Percentiles rank a stretch among this genome's conserved stretches.
Evolutionary conservation across 2,888 invertebrate species (phyloP).

Genomic region (Perithous albicinctus): DNA sequence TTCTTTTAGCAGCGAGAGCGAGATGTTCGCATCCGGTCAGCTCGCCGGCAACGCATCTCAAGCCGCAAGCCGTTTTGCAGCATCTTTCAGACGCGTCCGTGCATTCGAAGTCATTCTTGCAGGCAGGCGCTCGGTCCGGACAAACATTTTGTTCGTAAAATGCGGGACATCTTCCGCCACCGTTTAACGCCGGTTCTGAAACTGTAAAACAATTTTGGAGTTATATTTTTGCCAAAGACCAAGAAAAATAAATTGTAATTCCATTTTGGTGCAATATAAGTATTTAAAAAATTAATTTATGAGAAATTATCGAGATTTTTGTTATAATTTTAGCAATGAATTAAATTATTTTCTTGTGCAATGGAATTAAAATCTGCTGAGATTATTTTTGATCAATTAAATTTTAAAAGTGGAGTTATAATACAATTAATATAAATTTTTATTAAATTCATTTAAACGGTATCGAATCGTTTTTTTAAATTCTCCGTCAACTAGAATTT

Average conservation of each 20-base stretch:
- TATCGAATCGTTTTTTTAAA: too few species aligned
- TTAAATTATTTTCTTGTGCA: too few species aligned
- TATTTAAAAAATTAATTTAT: too few species aligned
- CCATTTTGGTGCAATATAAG: neutral
- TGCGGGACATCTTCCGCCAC: conserved; percentile 81
- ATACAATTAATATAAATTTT: too few species aligned
- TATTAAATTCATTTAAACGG: too few species aligned
- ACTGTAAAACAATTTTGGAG: neutral
- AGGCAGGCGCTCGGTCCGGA: conserved; percentile 87
- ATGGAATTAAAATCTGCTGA: too few species aligned
- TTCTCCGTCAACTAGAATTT: too few species aligned
- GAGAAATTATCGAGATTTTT: too few species aligned
- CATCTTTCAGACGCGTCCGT: conserved; percentile 87
- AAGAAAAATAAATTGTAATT: neutral
- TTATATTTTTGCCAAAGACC: neutral
- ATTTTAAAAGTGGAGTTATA: too few species aligned
- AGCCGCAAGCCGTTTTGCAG: conserved; percentile 89
- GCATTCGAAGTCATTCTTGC: conserved; percentile 88
- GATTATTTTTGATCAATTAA: too few species aligned
- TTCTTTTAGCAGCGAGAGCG: conserved; percentile 87
- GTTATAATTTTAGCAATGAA: too few species aligned
- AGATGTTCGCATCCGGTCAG: conserved; percentile 89
- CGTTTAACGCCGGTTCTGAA: conserved; percentile 75
- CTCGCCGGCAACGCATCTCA: conserved; percentile 82
- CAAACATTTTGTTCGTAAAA: conserved; percentile 85